These are phyloP conservation scores for Pelobates cultripes DNA, from an alignment of 2,797 vertebrate genomes.

Conservation along the genomic window DNA sequence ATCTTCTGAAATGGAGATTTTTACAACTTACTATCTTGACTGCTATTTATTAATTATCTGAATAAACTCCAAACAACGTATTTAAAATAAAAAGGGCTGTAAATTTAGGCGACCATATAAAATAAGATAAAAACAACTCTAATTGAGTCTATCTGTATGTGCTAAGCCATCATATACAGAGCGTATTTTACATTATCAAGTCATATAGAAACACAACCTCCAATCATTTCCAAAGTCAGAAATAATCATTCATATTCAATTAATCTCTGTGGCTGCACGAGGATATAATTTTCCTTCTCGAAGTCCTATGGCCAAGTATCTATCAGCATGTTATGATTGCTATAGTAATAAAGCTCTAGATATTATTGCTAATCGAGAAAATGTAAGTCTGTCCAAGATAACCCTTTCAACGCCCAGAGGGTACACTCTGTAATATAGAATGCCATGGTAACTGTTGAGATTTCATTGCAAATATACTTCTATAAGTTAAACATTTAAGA, in stretches of 20 bases:
- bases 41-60: too few relatives aligned
- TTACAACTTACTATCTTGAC: too few relatives aligned
- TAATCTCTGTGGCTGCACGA: neutral
- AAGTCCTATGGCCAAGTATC: neutral
- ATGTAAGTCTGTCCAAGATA: neutral
- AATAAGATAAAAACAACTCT: too few relatives aligned
- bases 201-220: neutral
- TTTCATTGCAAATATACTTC: too few relatives aligned
- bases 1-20: too few relatives aligned
- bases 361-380: neutral
- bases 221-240: slow-evolving; percentile 1
- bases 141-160: neutral
- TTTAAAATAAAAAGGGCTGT: too few relatives aligned
- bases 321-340: neutral
- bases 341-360: neutral
- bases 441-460: too few relatives aligned
- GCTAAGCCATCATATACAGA: neutral
- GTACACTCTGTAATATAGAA: too few relatives aligned
- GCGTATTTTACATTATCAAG: neutral
- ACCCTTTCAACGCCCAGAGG: neutral
- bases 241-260: neutral
- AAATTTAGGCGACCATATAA: too few relatives aligned
- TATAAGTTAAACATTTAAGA: too few relatives aligned
- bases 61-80: too few relatives aligned
- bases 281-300: neutral